Evolutionary conservation across 1,140 invertebrate genomes (phyloP), one percentile per base, ranked within the genome.

Genomic region (Papilio machaon): DNA sequence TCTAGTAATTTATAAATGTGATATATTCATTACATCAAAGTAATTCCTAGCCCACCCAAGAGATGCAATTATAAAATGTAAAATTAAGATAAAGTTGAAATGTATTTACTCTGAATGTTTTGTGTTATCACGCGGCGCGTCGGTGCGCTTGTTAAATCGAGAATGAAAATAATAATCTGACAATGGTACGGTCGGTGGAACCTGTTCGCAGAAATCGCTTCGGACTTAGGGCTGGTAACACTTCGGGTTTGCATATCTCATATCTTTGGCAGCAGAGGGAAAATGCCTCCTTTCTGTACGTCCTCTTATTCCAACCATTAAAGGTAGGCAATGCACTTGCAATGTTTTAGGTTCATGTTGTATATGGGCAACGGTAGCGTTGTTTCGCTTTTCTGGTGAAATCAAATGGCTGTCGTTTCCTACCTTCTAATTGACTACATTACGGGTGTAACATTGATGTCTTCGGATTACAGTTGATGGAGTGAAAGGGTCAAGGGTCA

Each of bases 111-210:
- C 52, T 58, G 52, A 38, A 78, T 78, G 75, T 60, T 78, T 58
- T 77, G 46, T 77, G 75, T 78, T 78, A 78, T 78, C 54, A 58
- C 30, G 75, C 75, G 52, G 30, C 52, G 75, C 52, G 49, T 6
- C 75, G 19, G 75, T 54, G 35, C 52, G 75, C 52, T 78, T 78
- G 70, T 74, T 80, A 80, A 74, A 74, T 80, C 47, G 47, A 74
- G 70, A 74, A 74, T 80, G 70, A 70, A 74, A 74, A 74, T 80
- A 80, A 73, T 74, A 80, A 58, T 73, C 70, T 80, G 79, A 74
- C 70, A 80, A 78, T 78, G 49, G 74, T 76, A 35, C 54, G 54
- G 30, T 70, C 52, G 49, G 47, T 19, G 79, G 67, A 80, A 80
- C 79, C 52, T 49, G 79, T 80, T 78, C 74, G 67, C n/a, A 70